Base-by-base conservation (phyloP, 1,140 invertebrate species). In the Cyphomyrmex costatus region DNA sequence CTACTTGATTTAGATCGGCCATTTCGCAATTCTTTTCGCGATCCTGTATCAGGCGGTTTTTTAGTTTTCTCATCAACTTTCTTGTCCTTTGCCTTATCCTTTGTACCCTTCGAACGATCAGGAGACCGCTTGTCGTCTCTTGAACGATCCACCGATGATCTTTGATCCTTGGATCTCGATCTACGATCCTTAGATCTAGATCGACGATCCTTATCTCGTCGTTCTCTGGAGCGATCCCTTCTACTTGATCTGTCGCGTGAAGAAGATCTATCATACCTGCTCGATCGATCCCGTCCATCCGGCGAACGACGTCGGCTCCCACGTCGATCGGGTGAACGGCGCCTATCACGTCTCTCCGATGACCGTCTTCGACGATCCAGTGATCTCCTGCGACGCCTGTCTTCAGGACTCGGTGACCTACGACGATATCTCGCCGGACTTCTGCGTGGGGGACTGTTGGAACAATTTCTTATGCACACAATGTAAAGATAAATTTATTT, bases 271-370 rank as follows among this genome's bases (percentile, higher is more conserved):
- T 95, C 94, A 78, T 94, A 95, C 88, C 93, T 93, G 85, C 89
- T 91, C 6, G 91, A 92, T 82, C 93, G 89, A 60, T 94, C 94
- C 70, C 91, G 92, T 68, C 56, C 89, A 19, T 94, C 93, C 60
- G 96, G 94, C 60, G 96, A 96, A 87, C 96, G 96, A 89, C 96
- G 46, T 16, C 46, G 94, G 93, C 92, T 94, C 60, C 93, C 93
- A 14, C 94, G 93, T 71, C 89, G 93, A 79, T 94, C 93, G 0
- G 92, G 91, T 1, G 93, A 93, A 70, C 93, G 91, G 46, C 93
- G 93, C 46, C 94, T 89, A 58, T 95, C 94, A 5, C 92, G 92
- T 30, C 94, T 90, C 60, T 95, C 94, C 0, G 95, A 93, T 1
- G 95, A 95, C 61, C 94, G 88, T 21, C 94, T 93, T 24, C 95